These are phyloP conservation scores for Octomys mimax DNA, from an alignment of 2,797 vertebrate species.

Conservation along the genomic window DNA sequence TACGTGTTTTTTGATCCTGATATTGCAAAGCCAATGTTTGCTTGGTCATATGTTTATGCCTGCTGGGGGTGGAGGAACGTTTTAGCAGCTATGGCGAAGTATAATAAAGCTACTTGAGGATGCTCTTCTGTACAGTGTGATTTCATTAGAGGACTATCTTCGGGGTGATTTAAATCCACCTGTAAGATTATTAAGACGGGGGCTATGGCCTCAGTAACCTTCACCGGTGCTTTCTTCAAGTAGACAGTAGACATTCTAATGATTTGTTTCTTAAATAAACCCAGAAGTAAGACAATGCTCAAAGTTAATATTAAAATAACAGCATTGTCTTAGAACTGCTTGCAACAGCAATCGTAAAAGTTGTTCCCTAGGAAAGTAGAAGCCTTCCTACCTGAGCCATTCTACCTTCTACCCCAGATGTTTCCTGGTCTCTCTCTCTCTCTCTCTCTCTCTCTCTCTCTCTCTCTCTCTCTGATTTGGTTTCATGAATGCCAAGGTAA, in stretches of 20 bases:
- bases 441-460: too few species aligned
- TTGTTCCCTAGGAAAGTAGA: conserved; percentile 47
- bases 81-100: background rate
- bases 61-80: background rate
- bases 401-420: background rate
- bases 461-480: background rate
- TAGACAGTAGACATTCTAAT: conserved; percentile 19
- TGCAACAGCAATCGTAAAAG: conserved; percentile 9
- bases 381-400: background rate
- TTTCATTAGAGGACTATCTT: background rate
- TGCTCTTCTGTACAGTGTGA: conserved; percentile 18
- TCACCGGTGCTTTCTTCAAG: conserved; percentile 2
- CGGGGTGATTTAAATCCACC: background rate
- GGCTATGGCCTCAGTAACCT: background rate
- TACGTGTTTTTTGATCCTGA: conserved; percentile 56
- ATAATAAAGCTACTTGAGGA: background rate
- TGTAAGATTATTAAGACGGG: conserved; percentile 4
- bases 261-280: conserved; percentile 57
- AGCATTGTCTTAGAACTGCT: conserved; percentile 37
- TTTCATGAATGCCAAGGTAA: conserved; percentile 55
- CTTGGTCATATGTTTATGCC: conserved; percentile 35
- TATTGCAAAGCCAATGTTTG: conserved; percentile 54
- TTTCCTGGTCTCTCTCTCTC: background rate
- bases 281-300: conserved; percentile 21
- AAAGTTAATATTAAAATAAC: conserved; percentile 68